Evolutionary conservation across 2,113 vertebrate genomes (phyloP).

Genomic region (Cinclus cinclus): DNA sequence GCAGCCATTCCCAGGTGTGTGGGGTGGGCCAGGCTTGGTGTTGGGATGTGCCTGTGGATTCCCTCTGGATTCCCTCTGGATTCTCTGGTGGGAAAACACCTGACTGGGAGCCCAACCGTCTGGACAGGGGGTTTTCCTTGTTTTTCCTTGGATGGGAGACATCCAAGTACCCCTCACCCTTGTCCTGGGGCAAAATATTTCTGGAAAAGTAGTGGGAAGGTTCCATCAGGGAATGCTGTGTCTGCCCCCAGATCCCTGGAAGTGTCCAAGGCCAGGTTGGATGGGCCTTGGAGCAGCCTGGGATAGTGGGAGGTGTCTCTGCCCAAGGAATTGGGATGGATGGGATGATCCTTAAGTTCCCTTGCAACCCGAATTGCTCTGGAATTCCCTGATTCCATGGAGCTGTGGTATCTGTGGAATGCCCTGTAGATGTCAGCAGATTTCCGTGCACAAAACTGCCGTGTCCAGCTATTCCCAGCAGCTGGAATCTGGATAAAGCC

Average conservation of each 20-base stretch:
- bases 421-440: slow-evolving; percentile 55
- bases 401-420: background rate
- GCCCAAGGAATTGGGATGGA: background rate
- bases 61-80: background rate
- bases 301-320: background rate
- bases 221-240: background rate
- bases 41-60: background rate
- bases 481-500: rapidly evolving
- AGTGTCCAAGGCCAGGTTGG: background rate
- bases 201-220: background rate
- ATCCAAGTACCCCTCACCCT: background rate
- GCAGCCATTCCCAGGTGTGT: background rate
- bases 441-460: rapidly evolving
- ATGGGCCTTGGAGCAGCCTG: rapidly evolving
- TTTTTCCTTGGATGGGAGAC: background rate
- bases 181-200: background rate
- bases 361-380: no score
- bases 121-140: background rate
- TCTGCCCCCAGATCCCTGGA: background rate
- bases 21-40: rapidly evolving
- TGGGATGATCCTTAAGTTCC: background rate
- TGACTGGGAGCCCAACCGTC: background rate
- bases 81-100: background rate
- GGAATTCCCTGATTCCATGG: background rate
- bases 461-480: background rate